These are phyloP conservation scores for Sclerurus mexicanus DNA, from an alignment of 2,113 vertebrate species.

Conservation along the genomic window DNA sequence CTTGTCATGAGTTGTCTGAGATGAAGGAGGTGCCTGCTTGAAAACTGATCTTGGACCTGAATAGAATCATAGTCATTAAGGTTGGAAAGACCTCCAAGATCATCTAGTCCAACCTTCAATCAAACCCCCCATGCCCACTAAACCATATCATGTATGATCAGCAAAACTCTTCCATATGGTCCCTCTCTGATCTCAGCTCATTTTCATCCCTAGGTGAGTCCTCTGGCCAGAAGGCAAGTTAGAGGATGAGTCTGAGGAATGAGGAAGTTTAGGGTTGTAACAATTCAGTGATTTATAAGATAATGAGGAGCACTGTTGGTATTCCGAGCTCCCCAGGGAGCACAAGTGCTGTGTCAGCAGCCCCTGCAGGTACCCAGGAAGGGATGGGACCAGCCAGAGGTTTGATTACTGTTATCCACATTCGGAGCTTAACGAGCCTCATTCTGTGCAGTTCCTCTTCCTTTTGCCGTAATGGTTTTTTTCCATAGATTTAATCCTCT, in stretches of 20 bases:
- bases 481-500: neutral
- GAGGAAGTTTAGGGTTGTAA: rapidly evolving
- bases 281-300: neutral
- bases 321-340: rapidly evolving
- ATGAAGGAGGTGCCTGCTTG: neutral
- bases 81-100: neutral
- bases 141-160: neutral
- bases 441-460: neutral
- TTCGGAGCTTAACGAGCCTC: neutral
- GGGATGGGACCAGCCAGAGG: neutral
- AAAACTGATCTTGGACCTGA: neutral
- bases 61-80: rapidly evolving
- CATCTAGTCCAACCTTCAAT: neutral
- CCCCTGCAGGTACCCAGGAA: rapidly evolving
- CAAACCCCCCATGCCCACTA: neutral
- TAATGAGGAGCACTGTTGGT: neutral
- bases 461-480: neutral
- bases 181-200: neutral
- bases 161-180: rapidly evolving
- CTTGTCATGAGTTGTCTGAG: neutral
- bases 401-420: neutral
- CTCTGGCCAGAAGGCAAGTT: neutral
- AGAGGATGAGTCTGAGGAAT: neutral
- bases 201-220: neutral
- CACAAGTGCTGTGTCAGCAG: rapidly evolving